Conservation (phyloP, 2,797 vertebrate genomes). For the Aldrovandia affinis region DNA sequence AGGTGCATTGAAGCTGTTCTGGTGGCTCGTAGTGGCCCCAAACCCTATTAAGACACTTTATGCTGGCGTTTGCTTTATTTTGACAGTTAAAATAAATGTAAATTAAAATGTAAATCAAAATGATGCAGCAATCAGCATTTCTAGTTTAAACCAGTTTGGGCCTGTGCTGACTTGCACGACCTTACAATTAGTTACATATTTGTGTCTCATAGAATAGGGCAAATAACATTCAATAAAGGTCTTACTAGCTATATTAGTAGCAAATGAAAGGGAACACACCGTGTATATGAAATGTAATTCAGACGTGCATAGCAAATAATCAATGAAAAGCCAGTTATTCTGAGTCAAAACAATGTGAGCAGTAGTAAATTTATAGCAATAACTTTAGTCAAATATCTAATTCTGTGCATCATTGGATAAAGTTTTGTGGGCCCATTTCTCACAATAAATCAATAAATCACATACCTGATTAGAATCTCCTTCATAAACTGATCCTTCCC, state of each 20-base stretch:
- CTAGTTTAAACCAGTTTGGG: neutral
- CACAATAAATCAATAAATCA: neutral
- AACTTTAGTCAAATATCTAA: neutral
- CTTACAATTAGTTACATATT: too few relatives aligned
- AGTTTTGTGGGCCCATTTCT: neutral
- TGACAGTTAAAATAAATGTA: too few relatives aligned
- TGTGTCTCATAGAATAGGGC: too few relatives aligned
- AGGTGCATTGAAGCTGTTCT: too few relatives aligned
- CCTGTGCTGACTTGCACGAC: too few relatives aligned
- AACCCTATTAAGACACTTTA: too few relatives aligned
- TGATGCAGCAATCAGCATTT: too few relatives aligned
- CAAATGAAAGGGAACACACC: neutral
- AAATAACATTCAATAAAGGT: too few relatives aligned
- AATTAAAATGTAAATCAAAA: too few relatives aligned
- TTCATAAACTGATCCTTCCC: constrained; percentile 84
- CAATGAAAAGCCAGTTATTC: neutral
- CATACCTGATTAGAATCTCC: constrained; percentile 87
- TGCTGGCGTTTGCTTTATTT: too few relatives aligned
- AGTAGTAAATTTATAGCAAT: neutral
- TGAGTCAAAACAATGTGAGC: neutral
- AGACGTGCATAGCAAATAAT: neutral
- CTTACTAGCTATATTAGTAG: neutral
- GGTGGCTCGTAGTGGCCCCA: too few relatives aligned
- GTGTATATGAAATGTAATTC: neutral
- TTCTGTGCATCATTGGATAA: neutral